A percentile compares a stretch with the other conserved stretches of the same genome.
Evolutionary conservation across 2,797 vertebrate genomes (phyloP).

Genomic region (Spinibarbus caldwelli): DNA sequence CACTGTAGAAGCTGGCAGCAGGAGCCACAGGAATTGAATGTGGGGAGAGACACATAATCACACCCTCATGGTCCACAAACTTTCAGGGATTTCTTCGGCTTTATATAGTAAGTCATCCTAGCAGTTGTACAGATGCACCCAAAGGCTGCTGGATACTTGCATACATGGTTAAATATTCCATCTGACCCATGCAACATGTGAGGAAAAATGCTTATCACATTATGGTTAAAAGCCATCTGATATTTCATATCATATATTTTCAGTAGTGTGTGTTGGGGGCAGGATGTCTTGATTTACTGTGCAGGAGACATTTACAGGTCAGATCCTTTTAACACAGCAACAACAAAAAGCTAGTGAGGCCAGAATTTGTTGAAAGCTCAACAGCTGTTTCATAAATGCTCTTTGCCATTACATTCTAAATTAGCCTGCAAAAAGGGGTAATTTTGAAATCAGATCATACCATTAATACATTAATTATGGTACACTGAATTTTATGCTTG

Average conservation of each 20-base stretch:
- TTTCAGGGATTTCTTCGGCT: conserved; percentile 37
- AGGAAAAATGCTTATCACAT: conserved; percentile 26
- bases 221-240: conserved; percentile 3
- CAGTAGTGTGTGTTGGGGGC: not conserved
- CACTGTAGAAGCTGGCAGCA: conserved; percentile 13
- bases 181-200: conserved; percentile 36
- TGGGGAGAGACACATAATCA: conserved; percentile 28
- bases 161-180: conserved; percentile 47
- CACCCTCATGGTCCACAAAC: conserved; percentile 32
- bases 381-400: conserved; percentile 7
- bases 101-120: conserved; percentile 25
- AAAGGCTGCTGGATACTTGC: conserved; percentile 8
- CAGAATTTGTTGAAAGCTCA: conserved; percentile 20
- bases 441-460: conserved; percentile 30
- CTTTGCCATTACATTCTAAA: conserved; percentile 21
- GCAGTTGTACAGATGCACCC: conserved; percentile 39
- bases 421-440: conserved; percentile 11
- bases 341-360: conserved; percentile 4
- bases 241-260: conserved; percentile 19
- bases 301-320: not conserved
- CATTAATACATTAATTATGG: conserved; percentile 37
- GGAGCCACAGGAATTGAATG: conserved; percentile 42
- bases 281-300: not conserved
- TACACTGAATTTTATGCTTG: conserved; percentile 23
- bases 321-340: conserved; percentile 4